Percentiles rank a stretch among this genome's conserved stretches.
phyloP scores from a whole-genome alignment of 2,888 invertebrate species.

The Dasysyrphus albostriatus region DNA sequence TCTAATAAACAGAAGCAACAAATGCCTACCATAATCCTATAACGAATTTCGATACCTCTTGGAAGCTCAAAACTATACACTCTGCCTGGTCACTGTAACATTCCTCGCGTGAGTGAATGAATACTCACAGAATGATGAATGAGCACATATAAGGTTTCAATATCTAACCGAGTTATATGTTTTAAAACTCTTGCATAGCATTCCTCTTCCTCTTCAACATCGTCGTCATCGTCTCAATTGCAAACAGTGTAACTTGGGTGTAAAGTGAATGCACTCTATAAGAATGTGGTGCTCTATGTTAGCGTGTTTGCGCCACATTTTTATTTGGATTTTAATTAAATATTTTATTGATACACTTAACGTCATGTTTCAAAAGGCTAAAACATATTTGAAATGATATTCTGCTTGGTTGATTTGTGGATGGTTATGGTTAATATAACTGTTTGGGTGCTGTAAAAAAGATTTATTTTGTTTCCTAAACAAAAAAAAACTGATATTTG shows the following conservation, averaged over 20 bases:
- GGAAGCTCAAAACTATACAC: neutral
- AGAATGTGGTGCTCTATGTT: conserved; percentile 69
- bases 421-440: neutral
- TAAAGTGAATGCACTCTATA: conserved; percentile 65
- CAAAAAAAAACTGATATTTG: neutral
- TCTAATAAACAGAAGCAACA: neutral
- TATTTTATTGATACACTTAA: conserved; percentile 47
- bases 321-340: conserved; percentile 38
- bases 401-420: conserved; percentile 59
- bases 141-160: conserved; percentile 70
- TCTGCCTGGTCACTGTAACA: conserved; percentile 64
- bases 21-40: conserved; percentile 1
- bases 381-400: conserved; percentile 32
- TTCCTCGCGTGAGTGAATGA: conserved; percentile 72
- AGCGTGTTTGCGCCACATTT: conserved; percentile 46
- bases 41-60: conserved; percentile 47
- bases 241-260: conserved; percentile 22
- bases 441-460: neutral
- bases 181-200: conserved; percentile 35
- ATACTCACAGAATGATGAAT: conserved; percentile 70
- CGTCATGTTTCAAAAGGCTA: conserved; percentile 2
- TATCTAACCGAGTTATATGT: conserved; percentile 46
- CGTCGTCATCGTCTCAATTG: conserved; percentile 5
- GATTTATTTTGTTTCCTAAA: conserved; percentile 2
- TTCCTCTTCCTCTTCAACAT: neutral